Evolutionary conservation across 2,888 invertebrate genomes (phyloP).

Genomic region (Monochamus alternatus): DNA sequence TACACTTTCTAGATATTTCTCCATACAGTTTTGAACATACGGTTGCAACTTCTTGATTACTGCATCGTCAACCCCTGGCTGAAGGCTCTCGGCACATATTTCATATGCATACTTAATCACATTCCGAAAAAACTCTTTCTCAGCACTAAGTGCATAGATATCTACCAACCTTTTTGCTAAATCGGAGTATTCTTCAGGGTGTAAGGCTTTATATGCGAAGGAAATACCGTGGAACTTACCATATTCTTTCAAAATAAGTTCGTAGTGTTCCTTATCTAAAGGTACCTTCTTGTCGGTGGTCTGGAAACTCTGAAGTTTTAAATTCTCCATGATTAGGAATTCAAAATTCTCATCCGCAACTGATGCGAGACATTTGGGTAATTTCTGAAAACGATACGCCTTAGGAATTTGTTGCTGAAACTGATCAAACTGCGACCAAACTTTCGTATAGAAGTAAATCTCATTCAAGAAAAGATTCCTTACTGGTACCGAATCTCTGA

Average conservation of each 20-base stretch:
- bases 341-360: conserved; percentile 35
- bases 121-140: neutral
- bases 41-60: conserved; percentile 8
- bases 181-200: conserved; percentile 43
- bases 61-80: conserved; percentile 12
- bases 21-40: neutral
- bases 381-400: conserved; percentile 19
- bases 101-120: neutral
- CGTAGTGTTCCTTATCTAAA: conserved; percentile 52
- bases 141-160: neutral
- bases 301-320: conserved; percentile 43
- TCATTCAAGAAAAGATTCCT: conserved; percentile 42
- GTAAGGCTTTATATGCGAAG: conserved; percentile 48
- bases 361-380: conserved; percentile 39
- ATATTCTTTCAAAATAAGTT: conserved; percentile 52
- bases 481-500: conserved; percentile 36
- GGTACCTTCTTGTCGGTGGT: conserved; percentile 33
- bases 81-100: neutral
- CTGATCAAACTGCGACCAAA: conserved; percentile 38
- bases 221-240: conserved; percentile 56
- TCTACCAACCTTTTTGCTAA: neutral
- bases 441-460: conserved; percentile 39
- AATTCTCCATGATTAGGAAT: conserved; percentile 49
- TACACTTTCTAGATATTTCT: conserved; percentile 3
- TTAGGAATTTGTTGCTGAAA: conserved; percentile 28